Conservation (phyloP, 2,113 vertebrate genomes). For the Ranitomeya variabilis region DNA sequence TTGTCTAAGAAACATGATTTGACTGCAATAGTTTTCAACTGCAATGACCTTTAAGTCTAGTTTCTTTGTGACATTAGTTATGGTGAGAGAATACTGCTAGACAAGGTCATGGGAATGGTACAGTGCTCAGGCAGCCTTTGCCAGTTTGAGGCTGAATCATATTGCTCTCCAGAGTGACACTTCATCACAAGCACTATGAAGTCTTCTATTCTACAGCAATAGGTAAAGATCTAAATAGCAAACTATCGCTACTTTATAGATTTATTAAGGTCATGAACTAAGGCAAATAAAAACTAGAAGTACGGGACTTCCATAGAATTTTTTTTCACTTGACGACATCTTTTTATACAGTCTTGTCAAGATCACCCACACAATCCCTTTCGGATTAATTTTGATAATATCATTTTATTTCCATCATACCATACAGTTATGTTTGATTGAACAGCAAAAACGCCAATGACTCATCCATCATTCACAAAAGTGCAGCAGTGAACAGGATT, state of each 20-base stretch:
- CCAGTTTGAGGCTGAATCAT: conserved; percentile 56
- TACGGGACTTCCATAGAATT: neutral
- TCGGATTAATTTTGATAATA: neutral
- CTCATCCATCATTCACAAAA: neutral
- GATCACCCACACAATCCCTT: neutral
- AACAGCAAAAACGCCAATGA: neutral
- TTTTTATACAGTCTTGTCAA: neutral
- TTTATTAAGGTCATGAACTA: conserved; percentile 58
- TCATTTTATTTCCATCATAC: neutral
- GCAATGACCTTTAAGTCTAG: conserved; percentile 55
- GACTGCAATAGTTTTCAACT: conserved; percentile 54
- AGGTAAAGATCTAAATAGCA: conserved; percentile 56
- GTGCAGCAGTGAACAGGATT: neutral
- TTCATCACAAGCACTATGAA: conserved; percentile 52
- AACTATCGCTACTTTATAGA: conserved; percentile 38
- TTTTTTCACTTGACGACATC: conserved; percentile 11
- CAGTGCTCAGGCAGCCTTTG: conserved; percentile 52
- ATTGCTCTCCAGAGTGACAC: conserved; percentile 57
- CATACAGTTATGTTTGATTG: neutral
- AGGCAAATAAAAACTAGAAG: neutral
- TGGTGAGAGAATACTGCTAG: conserved; percentile 53
- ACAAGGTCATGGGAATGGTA: conserved; percentile 57
- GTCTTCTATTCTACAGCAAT: conserved; percentile 45
- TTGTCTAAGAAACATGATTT: conserved; percentile 55
- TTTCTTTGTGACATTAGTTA: conserved; percentile 58